Conservation (phyloP, 2,113 vertebrate genomes). For the Nibea coibor region DNA sequence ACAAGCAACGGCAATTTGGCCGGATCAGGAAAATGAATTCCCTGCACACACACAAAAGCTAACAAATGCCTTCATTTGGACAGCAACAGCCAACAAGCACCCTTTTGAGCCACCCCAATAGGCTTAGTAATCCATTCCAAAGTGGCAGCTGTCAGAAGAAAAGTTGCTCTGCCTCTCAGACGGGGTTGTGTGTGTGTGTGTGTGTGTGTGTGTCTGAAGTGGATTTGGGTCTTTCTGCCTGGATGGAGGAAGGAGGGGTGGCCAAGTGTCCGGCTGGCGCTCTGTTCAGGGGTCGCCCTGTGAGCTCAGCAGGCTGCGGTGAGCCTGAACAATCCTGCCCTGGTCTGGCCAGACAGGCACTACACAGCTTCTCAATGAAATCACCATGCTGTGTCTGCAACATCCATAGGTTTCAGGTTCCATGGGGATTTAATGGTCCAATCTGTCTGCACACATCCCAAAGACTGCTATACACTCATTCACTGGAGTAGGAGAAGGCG, state of each 20-base stretch:
- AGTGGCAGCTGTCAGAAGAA: constrained; percentile 85
- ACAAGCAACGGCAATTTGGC: constrained; percentile 51
- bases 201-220: constrained; percentile 67
- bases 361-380: constrained; percentile 77
- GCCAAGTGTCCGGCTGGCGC: constrained; percentile 76
- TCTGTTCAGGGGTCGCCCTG: constrained; percentile 71
- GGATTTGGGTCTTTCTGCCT: constrained; percentile 78
- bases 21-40: constrained; percentile 61
- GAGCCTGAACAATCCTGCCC: constrained; percentile 81
- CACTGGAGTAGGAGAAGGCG: neutral
- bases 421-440: constrained; percentile 63
- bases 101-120: constrained; percentile 77
- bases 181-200: constrained; percentile 51
- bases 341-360: constrained; percentile 67
- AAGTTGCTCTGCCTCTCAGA: constrained; percentile 81
- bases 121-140: constrained; percentile 83
- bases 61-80: constrained; percentile 79
- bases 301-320: constrained; percentile 79
- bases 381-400: constrained; percentile 78
- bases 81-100: constrained; percentile 72
- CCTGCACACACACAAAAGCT: constrained; percentile 60
- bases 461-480: constrained; percentile 31
- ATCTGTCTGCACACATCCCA: constrained; percentile 52
- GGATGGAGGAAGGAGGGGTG: constrained; percentile 71
- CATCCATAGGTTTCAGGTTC: constrained; percentile 67